Evolutionary conservation across 2,113 vertebrate genomes (phyloP).

Genomic region (Lamprologus sp.): DNA sequence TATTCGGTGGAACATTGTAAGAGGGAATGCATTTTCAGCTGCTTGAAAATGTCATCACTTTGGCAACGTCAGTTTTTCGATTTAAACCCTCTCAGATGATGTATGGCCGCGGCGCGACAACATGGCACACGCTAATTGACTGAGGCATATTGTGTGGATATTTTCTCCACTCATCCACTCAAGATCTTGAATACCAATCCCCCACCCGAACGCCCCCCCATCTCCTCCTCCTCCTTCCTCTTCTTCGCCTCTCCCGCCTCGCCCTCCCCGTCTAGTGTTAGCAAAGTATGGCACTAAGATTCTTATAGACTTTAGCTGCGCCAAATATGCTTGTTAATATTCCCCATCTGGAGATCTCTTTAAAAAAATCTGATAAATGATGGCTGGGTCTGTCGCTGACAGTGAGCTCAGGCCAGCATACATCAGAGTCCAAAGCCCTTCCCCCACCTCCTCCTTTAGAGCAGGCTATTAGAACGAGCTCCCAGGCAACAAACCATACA

Average conservation of each 20-base stretch:
- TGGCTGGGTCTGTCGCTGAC: slow-evolving; percentile 38
- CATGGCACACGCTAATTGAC: slow-evolving; percentile 54
- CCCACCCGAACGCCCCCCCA: not conserved
- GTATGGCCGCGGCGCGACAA: slow-evolving; percentile 19
- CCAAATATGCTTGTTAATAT: slow-evolving; percentile 62
- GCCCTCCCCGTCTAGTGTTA: not conserved
- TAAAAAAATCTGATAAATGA: slow-evolving; percentile 64
- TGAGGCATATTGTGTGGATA: slow-evolving; percentile 43
- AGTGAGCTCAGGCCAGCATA: slow-evolving; percentile 61
- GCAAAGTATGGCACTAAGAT: slow-evolving; percentile 22
- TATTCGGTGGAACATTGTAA: slow-evolving; percentile 5
- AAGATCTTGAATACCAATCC: slow-evolving; percentile 37
- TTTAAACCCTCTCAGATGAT: slow-evolving; percentile 53
- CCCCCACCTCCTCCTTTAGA: slow-evolving; percentile 38
- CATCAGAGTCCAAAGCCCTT: slow-evolving; percentile 54
- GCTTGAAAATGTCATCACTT: slow-evolving; percentile 52
- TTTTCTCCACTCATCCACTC: slow-evolving; percentile 34
- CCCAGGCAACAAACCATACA: slow-evolving; percentile 66
- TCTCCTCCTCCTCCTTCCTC: not conserved
- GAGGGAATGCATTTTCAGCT: slow-evolving; percentile 21
- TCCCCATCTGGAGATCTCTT: slow-evolving; percentile 53
- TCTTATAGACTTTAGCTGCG: slow-evolving; percentile 40
- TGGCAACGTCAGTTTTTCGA: slow-evolving; percentile 41
- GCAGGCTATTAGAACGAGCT: slow-evolving; percentile 56
- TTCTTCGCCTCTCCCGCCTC: no score